A percentile compares a stretch with the other conserved stretches of the same genome.
Evolutionary conservation across 1,140 invertebrate genomes (phyloP).

Genomic region (Drosophila littoralis): DNA sequence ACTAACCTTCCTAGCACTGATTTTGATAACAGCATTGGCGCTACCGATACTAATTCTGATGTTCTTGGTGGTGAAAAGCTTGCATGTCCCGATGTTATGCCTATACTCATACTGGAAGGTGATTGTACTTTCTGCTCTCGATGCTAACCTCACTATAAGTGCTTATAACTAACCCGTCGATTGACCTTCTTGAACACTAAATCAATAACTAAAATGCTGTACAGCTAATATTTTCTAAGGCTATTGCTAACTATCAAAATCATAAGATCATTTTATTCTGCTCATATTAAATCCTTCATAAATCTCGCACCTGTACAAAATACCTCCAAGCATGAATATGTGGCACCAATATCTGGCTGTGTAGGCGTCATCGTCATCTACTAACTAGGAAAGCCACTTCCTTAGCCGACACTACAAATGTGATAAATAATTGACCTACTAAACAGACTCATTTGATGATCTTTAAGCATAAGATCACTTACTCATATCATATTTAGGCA

Average conservation of each 20-base stretch:
- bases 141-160: constrained; percentile 47
- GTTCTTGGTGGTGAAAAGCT: constrained; percentile 50
- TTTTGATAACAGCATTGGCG: constrained; percentile 20
- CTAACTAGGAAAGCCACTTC: constrained; percentile 1
- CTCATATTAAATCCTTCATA: constrained; percentile 7
- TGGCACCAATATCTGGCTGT: constrained; percentile 53
- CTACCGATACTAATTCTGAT: constrained; percentile 23
- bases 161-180: constrained; percentile 43
- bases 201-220: constrained; percentile 44
- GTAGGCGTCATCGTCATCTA: constrained; percentile 12
- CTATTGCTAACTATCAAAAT: constrained; percentile 10
- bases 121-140: constrained; percentile 70
- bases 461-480: background rate
- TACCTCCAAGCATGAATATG: constrained; percentile 44
- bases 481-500: background rate
- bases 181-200: background rate
- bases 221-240: constrained; percentile 47
- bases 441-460: background rate
- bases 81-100: constrained; percentile 84
- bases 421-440: background rate
- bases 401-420: background rate
- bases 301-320: constrained; percentile 66
- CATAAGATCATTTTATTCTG: background rate
- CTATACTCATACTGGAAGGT: constrained; percentile 84
- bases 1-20: constrained; percentile 24